Conservation (phyloP, 2,888 invertebrate species). For the Mythimna albipuncta region DNA sequence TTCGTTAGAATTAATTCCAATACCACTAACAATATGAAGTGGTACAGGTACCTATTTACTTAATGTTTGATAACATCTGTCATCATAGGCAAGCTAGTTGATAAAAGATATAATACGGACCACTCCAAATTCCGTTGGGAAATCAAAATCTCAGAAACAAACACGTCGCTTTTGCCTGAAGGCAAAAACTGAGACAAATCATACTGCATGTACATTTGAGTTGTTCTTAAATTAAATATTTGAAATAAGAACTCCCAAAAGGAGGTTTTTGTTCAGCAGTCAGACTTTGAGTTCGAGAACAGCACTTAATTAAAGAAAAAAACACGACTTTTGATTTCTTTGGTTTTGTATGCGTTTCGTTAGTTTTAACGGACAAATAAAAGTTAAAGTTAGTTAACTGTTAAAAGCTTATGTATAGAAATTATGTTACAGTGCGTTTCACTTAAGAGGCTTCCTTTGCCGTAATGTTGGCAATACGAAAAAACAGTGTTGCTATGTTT, state of each 20-base stretch:
- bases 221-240: constrained; percentile 4
- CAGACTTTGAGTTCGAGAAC: background rate
- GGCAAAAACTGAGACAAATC: constrained; percentile 18
- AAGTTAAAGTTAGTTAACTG: no score
- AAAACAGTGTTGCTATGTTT: no score
- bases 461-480: no score
- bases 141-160: constrained; percentile 42
- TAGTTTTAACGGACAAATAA: no score
- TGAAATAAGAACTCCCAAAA: background rate
- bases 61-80: background rate
- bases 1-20: background rate
- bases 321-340: no score
- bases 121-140: constrained; percentile 26
- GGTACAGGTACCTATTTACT: no score
- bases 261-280: no score
- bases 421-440: no score
- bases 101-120: constrained; percentile 10
- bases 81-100: background rate
- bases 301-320: no score
- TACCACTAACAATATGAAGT: background rate
- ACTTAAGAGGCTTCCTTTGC: no score
- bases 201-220: background rate
- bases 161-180: background rate
- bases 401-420: no score
- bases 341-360: no score